Percentiles rank a stretch among this genome's conserved stretches.
Conservation (phyloP, 2,888 invertebrate genomes). For the Hirudinaria manillensis region DNA sequence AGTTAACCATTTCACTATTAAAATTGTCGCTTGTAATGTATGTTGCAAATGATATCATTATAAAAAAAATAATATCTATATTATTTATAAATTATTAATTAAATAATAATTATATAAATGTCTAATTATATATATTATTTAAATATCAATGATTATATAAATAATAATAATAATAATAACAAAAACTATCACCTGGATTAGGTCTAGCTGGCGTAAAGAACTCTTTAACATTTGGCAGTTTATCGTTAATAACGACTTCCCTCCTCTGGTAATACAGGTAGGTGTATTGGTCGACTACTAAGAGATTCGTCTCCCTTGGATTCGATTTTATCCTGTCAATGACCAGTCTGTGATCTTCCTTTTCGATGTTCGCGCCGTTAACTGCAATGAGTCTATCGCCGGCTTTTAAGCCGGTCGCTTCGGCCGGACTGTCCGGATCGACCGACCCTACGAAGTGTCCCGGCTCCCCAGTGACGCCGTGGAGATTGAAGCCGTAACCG, state of each 20-base stretch:
- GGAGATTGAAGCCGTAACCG: constrained; percentile 96
- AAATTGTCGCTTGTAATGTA: too few species aligned
- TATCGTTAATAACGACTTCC: constrained; percentile 59
- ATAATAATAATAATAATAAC: not conserved
- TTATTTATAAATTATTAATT: too few species aligned
- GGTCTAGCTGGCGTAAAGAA: not conserved
- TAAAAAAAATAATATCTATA: too few species aligned
- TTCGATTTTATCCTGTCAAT: constrained; percentile 81
- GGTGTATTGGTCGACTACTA: constrained; percentile 74
- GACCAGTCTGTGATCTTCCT: constrained; percentile 57
- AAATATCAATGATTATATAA: not conserved
- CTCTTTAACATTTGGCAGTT: constrained; percentile 38
- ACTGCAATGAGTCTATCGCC: constrained; percentile 75
- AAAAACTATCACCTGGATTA: not conserved
- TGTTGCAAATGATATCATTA: too few species aligned
- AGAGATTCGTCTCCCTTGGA: constrained; percentile 73
- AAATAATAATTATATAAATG: too few species aligned
- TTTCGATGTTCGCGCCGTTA: constrained; percentile 38
- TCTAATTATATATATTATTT: not conserved
- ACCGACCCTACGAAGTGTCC: constrained; percentile 95
- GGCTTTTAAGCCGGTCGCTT: constrained; percentile 64
- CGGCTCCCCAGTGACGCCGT: constrained; percentile 88
- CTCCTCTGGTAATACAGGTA: constrained; percentile 67
- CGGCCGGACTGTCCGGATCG: constrained; percentile 61
- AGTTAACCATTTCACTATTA: too few species aligned